phyloP scores from a whole-genome alignment of 2,113 vertebrate genomes.

The Anser brachyrhynchus region DNA sequence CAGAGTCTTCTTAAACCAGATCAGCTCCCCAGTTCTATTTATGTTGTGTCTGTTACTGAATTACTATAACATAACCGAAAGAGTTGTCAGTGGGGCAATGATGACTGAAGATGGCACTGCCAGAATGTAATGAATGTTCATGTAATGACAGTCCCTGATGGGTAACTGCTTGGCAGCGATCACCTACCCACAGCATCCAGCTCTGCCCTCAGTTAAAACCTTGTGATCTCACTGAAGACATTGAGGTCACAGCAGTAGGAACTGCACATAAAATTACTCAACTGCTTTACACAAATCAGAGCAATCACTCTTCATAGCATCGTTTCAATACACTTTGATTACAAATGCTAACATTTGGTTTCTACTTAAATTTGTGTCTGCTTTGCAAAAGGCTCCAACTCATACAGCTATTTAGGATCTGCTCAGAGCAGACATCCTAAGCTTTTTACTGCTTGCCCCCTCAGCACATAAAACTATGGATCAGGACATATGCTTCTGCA shows the following conservation, averaged over 20 bases:
- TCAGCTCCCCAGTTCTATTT: neutral
- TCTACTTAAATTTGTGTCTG: neutral
- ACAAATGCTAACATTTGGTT: neutral
- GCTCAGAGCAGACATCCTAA: neutral
- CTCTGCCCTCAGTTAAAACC: neutral
- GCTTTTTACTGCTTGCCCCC: neutral
- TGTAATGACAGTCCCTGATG: neutral
- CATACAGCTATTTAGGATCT: rapidly evolving
- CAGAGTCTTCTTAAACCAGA: neutral
- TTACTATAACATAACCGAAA: neutral
- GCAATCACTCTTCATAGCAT: neutral
- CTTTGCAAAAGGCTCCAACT: neutral
- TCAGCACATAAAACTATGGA: neutral
- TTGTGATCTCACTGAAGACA: neutral
- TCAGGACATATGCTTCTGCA: neutral
- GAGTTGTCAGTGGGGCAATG: neutral
- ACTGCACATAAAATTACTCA: neutral
- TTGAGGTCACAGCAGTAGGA: neutral
- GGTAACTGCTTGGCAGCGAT: neutral
- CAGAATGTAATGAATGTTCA: neutral
- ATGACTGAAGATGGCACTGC: neutral
- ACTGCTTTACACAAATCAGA: neutral
- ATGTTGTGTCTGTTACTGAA: neutral
- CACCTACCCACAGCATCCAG: neutral
- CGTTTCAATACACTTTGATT: neutral